Evolutionary conservation across 1,140 invertebrate species (phyloP).

Genomic region (Cephus cinctus): DNA sequence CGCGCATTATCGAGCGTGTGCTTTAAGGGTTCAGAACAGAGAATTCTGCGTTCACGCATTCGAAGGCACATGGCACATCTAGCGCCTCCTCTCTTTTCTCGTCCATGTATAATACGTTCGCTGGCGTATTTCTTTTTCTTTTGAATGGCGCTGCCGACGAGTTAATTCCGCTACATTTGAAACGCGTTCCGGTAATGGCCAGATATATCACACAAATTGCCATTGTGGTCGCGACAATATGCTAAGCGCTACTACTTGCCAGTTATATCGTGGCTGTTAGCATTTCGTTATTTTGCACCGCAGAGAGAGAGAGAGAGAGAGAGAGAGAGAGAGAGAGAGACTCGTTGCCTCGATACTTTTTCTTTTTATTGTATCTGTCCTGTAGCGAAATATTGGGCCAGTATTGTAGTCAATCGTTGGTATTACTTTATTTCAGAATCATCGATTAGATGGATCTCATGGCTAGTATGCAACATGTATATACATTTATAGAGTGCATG

Average conservation of each 20-base stretch:
- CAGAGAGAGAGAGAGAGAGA: no score
- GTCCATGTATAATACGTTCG: neutral
- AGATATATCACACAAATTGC: constrained; percentile 55
- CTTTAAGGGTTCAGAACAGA: no score
- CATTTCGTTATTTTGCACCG: constrained; percentile 50
- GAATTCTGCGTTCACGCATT: no score
- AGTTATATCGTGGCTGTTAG: constrained; percentile 34
- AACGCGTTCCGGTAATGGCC: constrained; percentile 33
- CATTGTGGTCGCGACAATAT: constrained; percentile 54
- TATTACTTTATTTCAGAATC: no score
- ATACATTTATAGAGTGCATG: no score
- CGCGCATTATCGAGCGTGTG: no score
- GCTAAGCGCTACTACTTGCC: constrained; percentile 32
- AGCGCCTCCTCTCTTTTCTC: constrained; percentile 1
- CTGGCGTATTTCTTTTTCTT: constrained; percentile 4
- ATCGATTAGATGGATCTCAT: no score
- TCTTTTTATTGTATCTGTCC: neutral
- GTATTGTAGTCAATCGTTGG: no score
- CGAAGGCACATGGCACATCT: no score
- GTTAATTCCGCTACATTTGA: constrained; percentile 55
- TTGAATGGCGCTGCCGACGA: constrained; percentile 21
- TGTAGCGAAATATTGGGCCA: neutral
- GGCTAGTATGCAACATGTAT: no score
- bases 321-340: no score
- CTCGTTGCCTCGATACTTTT: no score